Base-by-base conservation (phyloP, 2,888 invertebrate genomes). In the Globia sparganii region DNA sequence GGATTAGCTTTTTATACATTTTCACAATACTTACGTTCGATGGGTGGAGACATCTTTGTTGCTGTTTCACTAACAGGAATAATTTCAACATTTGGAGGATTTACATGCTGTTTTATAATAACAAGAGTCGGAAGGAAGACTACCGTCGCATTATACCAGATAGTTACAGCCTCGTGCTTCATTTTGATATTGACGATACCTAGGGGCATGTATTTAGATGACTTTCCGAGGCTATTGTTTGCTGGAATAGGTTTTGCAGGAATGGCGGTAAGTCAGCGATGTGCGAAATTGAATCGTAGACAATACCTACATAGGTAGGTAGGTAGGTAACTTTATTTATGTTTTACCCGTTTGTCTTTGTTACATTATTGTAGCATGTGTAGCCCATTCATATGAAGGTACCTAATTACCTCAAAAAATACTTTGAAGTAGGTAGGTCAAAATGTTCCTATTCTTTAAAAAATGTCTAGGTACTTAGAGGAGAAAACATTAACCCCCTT, bases 191-290 rank as follows among this genome's bases (percentile, higher is more conserved):
- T 97, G 67, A 76, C 95, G n/a, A 91, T 97, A 74, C 97, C 97
- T 28, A 95, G 93, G 89, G 94, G 95, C 71, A 78, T 72, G 53
- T 96, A 91, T 83, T 11, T 83, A 31, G 94, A 94, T 78, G 97
- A 97, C 88, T 97, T 97, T 97, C 97, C 97, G 9, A 94, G 97
- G 84, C 92, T 97, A 71, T 86, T 96, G 28, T 96, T 97, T 81
- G 97, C 97, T 80, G 97, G 97, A 82, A 90, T 97, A 67, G 97
- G 97, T 77, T 97, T 98, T 88, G 97, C 97, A 69, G 97, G 98
- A 78, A 96, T 97, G 90, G 97, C 98, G 79, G 97, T 97, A 94
- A 96, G 97, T 75, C 75, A 59, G 72, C 69, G 69, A 81, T 72
- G 87, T 84, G 79, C 71, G 77, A 85, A 88, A 87, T 86, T 28